Percentiles rank a stretch among this genome's conserved stretches.
Evolutionary conservation across 2,113 vertebrate genomes (phyloP).

Genomic region (Tinamus guttatus): DNA sequence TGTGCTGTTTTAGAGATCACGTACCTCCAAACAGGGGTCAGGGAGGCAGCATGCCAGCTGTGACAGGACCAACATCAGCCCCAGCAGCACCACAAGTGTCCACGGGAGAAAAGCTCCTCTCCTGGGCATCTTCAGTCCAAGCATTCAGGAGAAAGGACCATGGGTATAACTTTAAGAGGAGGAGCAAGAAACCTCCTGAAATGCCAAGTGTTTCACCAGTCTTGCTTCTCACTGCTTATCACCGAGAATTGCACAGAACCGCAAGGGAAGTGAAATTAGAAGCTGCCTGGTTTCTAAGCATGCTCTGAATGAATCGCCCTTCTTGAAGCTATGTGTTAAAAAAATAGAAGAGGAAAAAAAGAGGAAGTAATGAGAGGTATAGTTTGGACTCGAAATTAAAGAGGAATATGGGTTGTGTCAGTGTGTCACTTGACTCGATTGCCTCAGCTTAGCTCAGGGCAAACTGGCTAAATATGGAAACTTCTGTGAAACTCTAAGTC

Average conservation of each 20-base stretch:
- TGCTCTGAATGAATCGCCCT: background rate
- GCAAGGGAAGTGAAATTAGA: slow-evolving; percentile 45
- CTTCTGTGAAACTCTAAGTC: background rate
- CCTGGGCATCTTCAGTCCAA: slow-evolving; percentile 46
- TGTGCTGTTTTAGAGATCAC: background rate
- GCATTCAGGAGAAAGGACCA: background rate
- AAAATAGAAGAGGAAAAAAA: background rate
- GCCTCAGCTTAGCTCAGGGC: background rate
- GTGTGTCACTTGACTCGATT: background rate
- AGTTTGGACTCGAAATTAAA: background rate
- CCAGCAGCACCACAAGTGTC: background rate
- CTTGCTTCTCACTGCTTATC: background rate
- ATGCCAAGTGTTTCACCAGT: background rate
- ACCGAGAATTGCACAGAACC: background rate
- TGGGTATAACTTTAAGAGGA: background rate
- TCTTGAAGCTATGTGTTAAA: background rate
- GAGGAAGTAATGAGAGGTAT: background rate
- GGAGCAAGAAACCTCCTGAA: background rate
- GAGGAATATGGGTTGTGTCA: background rate
- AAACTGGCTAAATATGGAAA: background rate
- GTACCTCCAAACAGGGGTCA: slow-evolving; percentile 73
- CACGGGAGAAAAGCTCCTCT: background rate
- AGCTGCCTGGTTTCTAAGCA: background rate
- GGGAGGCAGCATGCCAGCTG: slow-evolving; percentile 3
- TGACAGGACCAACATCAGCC: background rate